Conservation (phyloP, 2,113 vertebrate species). For the Microtus montanus region DNA sequence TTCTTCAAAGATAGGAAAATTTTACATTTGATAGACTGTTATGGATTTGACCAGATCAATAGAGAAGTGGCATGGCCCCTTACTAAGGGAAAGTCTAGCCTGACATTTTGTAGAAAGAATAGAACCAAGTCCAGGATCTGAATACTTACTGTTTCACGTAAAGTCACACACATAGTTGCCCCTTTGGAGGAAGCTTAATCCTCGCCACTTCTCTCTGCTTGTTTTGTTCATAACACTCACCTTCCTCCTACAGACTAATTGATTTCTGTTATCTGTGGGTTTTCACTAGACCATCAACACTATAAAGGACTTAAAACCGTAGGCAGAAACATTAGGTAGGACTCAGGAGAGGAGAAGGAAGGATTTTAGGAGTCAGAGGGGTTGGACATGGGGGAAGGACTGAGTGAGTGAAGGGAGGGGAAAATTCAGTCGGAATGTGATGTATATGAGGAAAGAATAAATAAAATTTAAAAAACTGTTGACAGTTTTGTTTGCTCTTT, state of each 20-base stretch:
- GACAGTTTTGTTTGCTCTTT: background rate
- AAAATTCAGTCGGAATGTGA: background rate
- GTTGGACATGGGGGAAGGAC: background rate
- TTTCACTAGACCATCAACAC: background rate
- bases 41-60: background rate
- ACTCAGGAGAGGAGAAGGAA: background rate
- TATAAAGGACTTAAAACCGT: background rate
- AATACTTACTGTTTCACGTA: background rate
- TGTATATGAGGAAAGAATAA: background rate
- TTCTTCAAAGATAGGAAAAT: slow-evolving; percentile 9
- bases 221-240: background rate
- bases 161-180: background rate
- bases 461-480: background rate
- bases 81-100: background rate
- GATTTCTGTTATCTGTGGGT: background rate
- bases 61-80: background rate
- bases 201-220: background rate
- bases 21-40: background rate
- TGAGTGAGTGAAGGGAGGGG: background rate
- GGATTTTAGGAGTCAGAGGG: background rate
- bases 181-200: background rate
- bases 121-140: background rate
- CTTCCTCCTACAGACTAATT: background rate
- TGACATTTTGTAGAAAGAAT: slow-evolving; percentile 22
- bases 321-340: background rate